Conservation (phyloP, 1,140 invertebrate species). For the Ruditapes philippinarum region DNA sequence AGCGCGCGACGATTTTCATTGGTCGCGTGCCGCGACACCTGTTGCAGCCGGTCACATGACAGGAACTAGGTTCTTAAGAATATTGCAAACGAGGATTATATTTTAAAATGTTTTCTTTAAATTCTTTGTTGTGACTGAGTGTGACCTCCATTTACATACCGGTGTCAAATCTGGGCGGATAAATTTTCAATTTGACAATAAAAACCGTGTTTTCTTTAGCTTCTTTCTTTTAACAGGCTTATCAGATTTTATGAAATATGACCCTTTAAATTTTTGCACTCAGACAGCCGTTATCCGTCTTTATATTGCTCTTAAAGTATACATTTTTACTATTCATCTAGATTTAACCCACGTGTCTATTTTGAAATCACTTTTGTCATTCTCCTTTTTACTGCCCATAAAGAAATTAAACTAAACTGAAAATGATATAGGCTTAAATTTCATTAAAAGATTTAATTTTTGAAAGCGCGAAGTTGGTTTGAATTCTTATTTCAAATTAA, state of each 20-base stretch:
- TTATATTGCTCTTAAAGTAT: neutral
- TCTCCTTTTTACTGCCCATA: neutral
- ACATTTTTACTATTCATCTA: neutral
- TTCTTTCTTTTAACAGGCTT: neutral
- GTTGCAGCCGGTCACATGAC: slow-evolving; percentile 41
- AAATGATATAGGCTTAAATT: no score
- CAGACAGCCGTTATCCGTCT: slow-evolving; percentile 19
- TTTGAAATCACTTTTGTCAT: neutral
- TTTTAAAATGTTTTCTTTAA: neutral
- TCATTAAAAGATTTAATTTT: no score
- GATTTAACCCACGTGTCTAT: neutral
- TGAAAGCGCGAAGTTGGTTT: no score
- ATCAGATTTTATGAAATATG: slow-evolving; percentile 29
- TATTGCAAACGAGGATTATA: neutral
- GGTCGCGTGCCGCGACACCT: slow-evolving; percentile 42
- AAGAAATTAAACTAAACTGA: neutral
- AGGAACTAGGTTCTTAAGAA: slow-evolving; percentile 43
- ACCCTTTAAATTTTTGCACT: slow-evolving; percentile 23
- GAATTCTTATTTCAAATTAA: no score
- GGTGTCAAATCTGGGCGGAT: slow-evolving; percentile 11
- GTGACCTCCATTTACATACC: slow-evolving; percentile 30
- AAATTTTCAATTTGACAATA: slow-evolving; percentile 20
- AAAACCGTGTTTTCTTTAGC: neutral
- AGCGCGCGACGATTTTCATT: slow-evolving; percentile 49
- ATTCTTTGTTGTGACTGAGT: slow-evolving; percentile 20